Percentiles rank a stretch among this genome's conserved stretches.
Evolutionary conservation across 2,888 invertebrate genomes (phyloP).

Genomic region (Phortica magna): DNA sequence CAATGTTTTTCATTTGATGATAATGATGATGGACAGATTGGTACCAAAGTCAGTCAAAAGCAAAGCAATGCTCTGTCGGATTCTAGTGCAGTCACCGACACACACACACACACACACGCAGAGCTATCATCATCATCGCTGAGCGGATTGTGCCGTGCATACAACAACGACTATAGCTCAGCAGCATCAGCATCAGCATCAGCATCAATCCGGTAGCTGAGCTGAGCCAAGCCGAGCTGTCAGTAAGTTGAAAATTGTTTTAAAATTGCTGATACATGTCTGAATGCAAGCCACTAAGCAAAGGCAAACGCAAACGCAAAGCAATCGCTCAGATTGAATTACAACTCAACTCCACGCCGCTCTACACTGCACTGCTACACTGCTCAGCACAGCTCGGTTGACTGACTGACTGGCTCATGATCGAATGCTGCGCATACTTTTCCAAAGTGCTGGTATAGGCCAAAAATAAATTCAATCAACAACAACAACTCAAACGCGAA

Average conservation of each 20-base stretch:
- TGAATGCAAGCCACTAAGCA: slow-evolving; percentile 68
- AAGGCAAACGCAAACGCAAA: slow-evolving; percentile 35
- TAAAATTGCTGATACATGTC: slow-evolving; percentile 77
- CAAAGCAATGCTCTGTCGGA: slow-evolving; percentile 59
- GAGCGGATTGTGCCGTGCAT: slow-evolving; percentile 14
- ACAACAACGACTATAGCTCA: neutral
- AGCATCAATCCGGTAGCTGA: slow-evolving; percentile 66
- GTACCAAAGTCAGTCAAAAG: slow-evolving; percentile 75
- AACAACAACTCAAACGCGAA: slow-evolving; percentile 39
- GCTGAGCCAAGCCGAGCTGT: slow-evolving; percentile 67
- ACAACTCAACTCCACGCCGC: slow-evolving; percentile 50
- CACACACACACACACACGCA: neutral
- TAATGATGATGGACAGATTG: slow-evolving; percentile 77
- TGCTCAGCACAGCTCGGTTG: neutral
- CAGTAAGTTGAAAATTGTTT: slow-evolving; percentile 77
- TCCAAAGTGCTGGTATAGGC: slow-evolving; percentile 9
- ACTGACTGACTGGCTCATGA: neutral
- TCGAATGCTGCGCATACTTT: slow-evolving; percentile 19
- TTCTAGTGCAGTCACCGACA: slow-evolving; percentile 41
- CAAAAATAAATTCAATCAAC: slow-evolving; percentile 38
- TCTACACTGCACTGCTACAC: no score
- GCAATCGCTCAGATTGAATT: slow-evolving; percentile 68
- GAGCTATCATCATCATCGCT: no score
- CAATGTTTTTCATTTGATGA: slow-evolving; percentile 74
- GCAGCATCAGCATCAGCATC: slow-evolving; percentile 42